phyloP scores from a whole-genome alignment of 2,113 vertebrate species.

The Orthonyx spaldingii region DNA sequence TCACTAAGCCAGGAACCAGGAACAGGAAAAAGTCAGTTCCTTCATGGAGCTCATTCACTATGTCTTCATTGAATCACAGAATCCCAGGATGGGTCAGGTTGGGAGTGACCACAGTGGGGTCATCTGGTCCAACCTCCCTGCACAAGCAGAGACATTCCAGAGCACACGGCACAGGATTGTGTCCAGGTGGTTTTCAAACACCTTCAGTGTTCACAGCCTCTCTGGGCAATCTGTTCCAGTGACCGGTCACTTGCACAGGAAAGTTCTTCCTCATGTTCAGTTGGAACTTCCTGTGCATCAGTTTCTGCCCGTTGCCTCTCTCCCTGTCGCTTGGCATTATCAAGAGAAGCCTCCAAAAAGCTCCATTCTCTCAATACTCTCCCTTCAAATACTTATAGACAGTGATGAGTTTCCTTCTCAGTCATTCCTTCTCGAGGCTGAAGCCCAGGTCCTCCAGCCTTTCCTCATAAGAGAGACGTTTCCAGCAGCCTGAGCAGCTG shows the following conservation, averaged over 20 bases:
- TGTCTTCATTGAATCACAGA: not conserved
- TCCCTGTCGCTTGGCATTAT: too few relatives aligned
- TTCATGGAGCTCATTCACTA: accelerated
- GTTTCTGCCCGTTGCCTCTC: not conserved
- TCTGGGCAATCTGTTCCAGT: not conserved
- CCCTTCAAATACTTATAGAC: not conserved
- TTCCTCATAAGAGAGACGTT: not conserved
- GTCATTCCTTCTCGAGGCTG: too few relatives aligned
- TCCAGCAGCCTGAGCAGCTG: not conserved
- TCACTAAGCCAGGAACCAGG: accelerated
- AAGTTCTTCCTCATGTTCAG: not conserved
- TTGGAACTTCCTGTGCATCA: not conserved
- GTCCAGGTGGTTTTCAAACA: not conserved
- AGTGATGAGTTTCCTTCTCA: not conserved
- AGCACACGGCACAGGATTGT: not conserved
- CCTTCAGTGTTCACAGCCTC: not conserved
- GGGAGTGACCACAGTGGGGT: not conserved
- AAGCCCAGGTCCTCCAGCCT: not conserved
- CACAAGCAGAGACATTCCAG: not conserved
- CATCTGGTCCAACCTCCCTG: not conserved
- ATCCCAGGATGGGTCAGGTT: not conserved
- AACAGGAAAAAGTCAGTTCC: not conserved
- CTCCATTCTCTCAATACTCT: not conserved
- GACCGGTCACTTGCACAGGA: accelerated
- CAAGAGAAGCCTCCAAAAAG: not conserved